Evolutionary conservation across 2,113 vertebrate species (phyloP).

Genomic region (Scomber scombrus): DNA sequence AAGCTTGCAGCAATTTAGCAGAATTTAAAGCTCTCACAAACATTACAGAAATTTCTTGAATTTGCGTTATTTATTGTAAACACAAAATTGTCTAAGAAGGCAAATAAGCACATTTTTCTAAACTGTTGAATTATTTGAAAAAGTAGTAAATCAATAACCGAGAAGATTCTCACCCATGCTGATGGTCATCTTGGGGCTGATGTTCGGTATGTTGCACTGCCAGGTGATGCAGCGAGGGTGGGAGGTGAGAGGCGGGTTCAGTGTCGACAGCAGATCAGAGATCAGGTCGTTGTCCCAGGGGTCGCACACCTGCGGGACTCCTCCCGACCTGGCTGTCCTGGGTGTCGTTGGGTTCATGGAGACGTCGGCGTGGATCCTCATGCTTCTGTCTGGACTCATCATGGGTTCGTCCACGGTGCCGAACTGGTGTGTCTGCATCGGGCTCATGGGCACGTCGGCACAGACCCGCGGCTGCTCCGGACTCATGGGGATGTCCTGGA

Average conservation of each 20-base stretch:
- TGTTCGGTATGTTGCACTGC: slow-evolving; percentile 82
- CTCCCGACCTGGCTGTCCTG: fast-evolving
- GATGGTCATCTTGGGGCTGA: slow-evolving; percentile 86
- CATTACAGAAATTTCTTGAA: too few relatives aligned
- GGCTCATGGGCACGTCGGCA: slow-evolving; percentile 72
- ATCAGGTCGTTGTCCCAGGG: slow-evolving; percentile 91
- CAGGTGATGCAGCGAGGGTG: slow-evolving; percentile 83
- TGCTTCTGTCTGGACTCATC: slow-evolving; percentile 42
- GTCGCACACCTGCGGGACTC: slow-evolving; percentile 82
- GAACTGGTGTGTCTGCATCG: not conserved
- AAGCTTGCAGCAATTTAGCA: too few relatives aligned
- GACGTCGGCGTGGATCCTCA: not conserved
- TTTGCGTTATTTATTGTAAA: too few relatives aligned
- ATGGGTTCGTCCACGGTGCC: slow-evolving; percentile 9
- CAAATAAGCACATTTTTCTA: too few relatives aligned
- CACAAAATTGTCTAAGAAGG: too few relatives aligned
- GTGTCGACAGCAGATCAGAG: slow-evolving; percentile 79
- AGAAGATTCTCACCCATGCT: slow-evolving; percentile 85
- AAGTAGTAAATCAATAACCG: too few relatives aligned
- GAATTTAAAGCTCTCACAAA: too few relatives aligned
- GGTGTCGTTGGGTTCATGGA: slow-evolving; percentile 42
- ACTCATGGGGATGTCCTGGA: slow-evolving; percentile 58
- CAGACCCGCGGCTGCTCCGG: slow-evolving; percentile 19
- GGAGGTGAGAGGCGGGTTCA: slow-evolving; percentile 85
- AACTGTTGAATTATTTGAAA: too few relatives aligned